A percentile compares a stretch with the other conserved stretches of the same genome.
Evolutionary conservation across 2,888 invertebrate genomes (phyloP).

Genomic region (Pyrrhosoma nymphula): DNA sequence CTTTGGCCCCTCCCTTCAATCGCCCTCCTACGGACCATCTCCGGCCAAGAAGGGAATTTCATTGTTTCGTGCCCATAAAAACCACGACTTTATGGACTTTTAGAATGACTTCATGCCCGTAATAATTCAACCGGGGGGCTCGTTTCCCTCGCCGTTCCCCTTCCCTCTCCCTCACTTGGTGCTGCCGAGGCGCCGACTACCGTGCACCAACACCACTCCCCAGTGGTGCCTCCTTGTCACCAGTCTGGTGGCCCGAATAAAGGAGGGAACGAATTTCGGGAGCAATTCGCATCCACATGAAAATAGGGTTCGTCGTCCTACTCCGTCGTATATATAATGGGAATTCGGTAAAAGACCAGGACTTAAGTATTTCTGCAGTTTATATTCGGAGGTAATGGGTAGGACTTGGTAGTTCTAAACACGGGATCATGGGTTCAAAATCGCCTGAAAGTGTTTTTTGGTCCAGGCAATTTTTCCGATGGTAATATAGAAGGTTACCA

Average conservation of each 20-base stretch:
- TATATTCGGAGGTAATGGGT: background rate
- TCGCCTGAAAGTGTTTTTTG: no score
- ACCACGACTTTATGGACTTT: background rate
- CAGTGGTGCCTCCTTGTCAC: background rate
- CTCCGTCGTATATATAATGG: background rate
- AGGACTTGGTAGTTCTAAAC: no score
- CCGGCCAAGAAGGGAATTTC: background rate
- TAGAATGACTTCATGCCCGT: conserved; percentile 20
- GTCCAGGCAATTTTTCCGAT: no score
- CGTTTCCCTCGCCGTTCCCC: background rate
- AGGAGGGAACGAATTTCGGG: background rate
- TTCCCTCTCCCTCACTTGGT: background rate
- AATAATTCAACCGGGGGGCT: background rate
- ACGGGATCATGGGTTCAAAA: no score
- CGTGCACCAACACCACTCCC: background rate
- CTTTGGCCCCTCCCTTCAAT: background rate
- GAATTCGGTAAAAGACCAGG: background rate
- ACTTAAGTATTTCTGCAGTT: background rate
- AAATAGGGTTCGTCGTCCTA: background rate
- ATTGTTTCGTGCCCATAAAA: conserved; percentile 20
- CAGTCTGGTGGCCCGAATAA: background rate
- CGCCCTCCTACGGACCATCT: background rate
- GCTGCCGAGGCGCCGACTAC: background rate
- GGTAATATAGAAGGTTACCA: no score
- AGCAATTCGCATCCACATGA: background rate